Percentiles rank a stretch among this genome's conserved stretches.
These are phyloP conservation scores for Thalpophila matura DNA, from an alignment of 2,888 invertebrate species.

Conservation along the genomic window DNA sequence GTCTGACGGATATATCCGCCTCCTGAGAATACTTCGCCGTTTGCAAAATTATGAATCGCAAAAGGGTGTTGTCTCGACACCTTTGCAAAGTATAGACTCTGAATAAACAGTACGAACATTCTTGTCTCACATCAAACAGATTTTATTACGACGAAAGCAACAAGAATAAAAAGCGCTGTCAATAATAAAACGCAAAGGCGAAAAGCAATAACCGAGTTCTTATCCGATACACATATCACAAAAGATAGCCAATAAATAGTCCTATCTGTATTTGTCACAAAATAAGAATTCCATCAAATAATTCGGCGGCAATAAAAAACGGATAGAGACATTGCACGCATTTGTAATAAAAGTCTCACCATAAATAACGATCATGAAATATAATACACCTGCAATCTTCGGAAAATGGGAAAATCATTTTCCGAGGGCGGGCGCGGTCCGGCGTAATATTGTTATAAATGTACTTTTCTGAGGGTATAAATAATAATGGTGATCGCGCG, in stretches of 20 bases:
- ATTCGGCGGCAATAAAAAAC: conserved; percentile 87
- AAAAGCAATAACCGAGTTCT: conserved; percentile 74
- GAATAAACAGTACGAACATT: conserved; percentile 60
- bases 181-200: conserved; percentile 68
- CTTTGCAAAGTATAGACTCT: conserved; percentile 49
- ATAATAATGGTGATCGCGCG: conserved; percentile 87
- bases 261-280: conserved; percentile 82
- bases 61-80: conserved; percentile 67
- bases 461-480: conserved; percentile 89
- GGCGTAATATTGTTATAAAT: conserved; percentile 91
- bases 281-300: conserved; percentile 88
- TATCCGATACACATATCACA: conserved; percentile 76
- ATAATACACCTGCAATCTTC: conserved; percentile 91
- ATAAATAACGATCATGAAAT: conserved; percentile 91
- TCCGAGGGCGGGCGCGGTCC: conserved; percentile 89
- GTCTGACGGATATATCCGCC: conserved; percentile 89
- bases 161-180: conserved; percentile 66
- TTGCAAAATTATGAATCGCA: conserved; percentile 84
- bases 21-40: conserved; percentile 80
- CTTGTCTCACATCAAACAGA: conserved; percentile 61
- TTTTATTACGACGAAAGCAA: conserved; percentile 62
- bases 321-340: conserved; percentile 91
- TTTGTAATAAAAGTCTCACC: conserved; percentile 90
- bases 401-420: conserved; percentile 91
- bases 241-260: conserved; percentile 80